Evolutionary conservation across 2,113 vertebrate genomes (phyloP), one percentile per base, ranked within the genome.

Genomic region (Grammomys surdaster): DNA sequence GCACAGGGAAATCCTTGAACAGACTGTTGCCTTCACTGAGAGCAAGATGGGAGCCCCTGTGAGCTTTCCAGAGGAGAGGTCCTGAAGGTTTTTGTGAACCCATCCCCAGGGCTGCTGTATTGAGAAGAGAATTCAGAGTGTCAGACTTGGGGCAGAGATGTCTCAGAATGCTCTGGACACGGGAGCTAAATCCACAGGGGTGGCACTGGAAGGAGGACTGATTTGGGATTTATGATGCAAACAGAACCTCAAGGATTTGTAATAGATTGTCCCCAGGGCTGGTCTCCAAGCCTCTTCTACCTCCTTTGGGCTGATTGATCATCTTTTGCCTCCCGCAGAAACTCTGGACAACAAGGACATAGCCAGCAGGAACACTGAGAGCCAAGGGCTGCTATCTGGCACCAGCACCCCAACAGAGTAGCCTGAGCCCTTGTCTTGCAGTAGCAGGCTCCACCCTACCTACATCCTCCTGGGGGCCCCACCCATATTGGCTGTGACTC

Each of bases 401-500:
- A 33, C 13, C 0, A 1, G 26, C 2, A 2, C 46, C 33, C 17
- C 77, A 12, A 3, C 36, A 48, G 22, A 92, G 48, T 43, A 20
- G 3, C 46, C 46, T 91, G 85, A 94, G 93, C 13, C 17, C 75
- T 77, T 2, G 7, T 56, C 67, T 31, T 12, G 48, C 19, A 33
- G 65, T 3, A 58, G 46, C 78, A 84, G 72, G 48, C 58, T 17
- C 56, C 16, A 11, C 7, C 3, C 65, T 24, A 43, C 26, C 20
- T 6, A 2, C 7, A 17, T 14, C 40, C 76, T 43, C 28, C 70
- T 11, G 2, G 1, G 1, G 12, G 60, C n/a, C 3, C 72, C 40
- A 51, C 48, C 84, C 76, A 58, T 81, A 46, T 58, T 87, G 92
- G 92, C 93, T 93, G 80, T 72, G 89, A 82, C 88, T 93, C 70